phyloP scores from a whole-genome alignment of 2,113 vertebrate genomes.

The Dunckerocampus dactyliophorus region DNA sequence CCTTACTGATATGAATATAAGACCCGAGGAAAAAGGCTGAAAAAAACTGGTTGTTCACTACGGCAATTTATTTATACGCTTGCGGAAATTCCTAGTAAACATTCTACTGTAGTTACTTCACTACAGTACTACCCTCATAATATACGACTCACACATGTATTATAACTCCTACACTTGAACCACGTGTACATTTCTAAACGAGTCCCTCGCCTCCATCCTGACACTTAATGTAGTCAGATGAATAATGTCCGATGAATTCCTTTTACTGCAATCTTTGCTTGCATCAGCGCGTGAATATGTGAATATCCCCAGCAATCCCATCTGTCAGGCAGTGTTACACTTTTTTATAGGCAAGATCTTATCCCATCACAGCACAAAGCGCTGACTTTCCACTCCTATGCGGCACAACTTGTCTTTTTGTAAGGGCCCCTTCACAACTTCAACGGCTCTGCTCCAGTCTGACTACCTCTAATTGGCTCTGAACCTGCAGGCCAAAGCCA shows the following conservation, averaged over 20 bases:
- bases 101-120: background rate
- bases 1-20: too few species aligned
- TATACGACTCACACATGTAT: background rate
- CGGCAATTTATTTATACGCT: background rate
- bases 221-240: background rate
- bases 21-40: too few species aligned
- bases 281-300: slow-evolving; percentile 19
- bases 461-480: slow-evolving; percentile 59
- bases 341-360: slow-evolving; percentile 17
- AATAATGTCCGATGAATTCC: slow-evolving; percentile 8
- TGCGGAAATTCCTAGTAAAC: background rate
- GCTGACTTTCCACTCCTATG: slow-evolving; percentile 20
- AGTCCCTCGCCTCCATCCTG: slow-evolving; percentile 1
- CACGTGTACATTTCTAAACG: background rate
- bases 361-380: slow-evolving; percentile 12
- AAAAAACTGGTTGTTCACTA: too few species aligned
- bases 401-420: slow-evolving; percentile 26
- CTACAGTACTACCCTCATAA: background rate
- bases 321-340: slow-evolving; percentile 10
- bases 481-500: slow-evolving; percentile 47
- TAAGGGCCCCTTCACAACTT: slow-evolving; percentile 48
- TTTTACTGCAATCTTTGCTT: slow-evolving; percentile 5
- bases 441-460: slow-evolving; percentile 37
- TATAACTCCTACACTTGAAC: background rate
- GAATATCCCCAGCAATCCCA: slow-evolving; percentile 8